Evolutionary conservation across 2,797 vertebrate species (phyloP).

Genomic region (Dromococcyx pavoninus): DNA sequence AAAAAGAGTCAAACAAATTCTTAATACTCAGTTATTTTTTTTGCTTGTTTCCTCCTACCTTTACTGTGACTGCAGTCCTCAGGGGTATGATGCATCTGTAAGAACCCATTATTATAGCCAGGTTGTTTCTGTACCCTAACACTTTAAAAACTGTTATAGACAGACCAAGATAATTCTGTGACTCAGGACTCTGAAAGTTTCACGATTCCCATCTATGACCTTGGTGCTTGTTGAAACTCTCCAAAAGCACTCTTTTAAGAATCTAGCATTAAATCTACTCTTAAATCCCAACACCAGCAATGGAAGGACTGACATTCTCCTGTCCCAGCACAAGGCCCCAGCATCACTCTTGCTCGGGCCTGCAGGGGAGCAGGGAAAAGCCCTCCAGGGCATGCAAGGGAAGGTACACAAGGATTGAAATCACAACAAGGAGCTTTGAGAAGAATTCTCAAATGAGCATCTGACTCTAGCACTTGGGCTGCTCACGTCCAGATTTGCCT

Average conservation of each 20-base stretch:
- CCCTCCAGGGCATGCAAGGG: neutral
- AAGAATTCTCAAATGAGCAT: neutral
- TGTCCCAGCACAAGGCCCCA: neutral
- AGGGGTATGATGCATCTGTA: neutral
- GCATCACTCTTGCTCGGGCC: neutral
- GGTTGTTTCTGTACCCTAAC: neutral
- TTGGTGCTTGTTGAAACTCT: neutral
- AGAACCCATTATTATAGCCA: neutral
- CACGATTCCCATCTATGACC: neutral
- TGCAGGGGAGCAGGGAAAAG: neutral
- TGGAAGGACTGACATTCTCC: neutral
- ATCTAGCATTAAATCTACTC: neutral
- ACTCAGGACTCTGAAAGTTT: neutral
- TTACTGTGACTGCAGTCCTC: neutral
- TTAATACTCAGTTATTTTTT: neutral
- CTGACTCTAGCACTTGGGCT: neutral
- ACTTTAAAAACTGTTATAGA: neutral
- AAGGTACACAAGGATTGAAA: neutral
- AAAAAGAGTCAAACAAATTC: neutral
- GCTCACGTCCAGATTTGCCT: neutral
- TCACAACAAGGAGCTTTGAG: neutral
- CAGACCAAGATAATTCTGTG: neutral
- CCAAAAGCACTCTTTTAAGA: neutral
- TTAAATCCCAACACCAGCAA: neutral
- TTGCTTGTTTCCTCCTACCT: neutral